Evolutionary conservation across 2,888 invertebrate species (phyloP).

Genomic region (Drosophila formosana): DNA sequence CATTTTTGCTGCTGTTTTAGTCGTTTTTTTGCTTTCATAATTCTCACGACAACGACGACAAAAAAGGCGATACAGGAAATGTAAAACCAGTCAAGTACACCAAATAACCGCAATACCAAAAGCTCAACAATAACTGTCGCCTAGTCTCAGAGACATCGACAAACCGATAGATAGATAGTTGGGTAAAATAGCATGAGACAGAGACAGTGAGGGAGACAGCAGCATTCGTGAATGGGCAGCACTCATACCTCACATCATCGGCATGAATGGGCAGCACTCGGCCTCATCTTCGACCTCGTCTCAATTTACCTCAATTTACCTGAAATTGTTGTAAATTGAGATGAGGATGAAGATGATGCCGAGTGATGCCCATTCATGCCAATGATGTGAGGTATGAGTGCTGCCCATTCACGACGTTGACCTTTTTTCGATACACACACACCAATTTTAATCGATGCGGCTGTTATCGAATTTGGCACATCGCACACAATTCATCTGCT

Average conservation of each 20-base stretch:
- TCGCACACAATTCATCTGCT: slow-evolving; percentile 47
- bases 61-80: slow-evolving; percentile 75
- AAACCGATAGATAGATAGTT: background rate
- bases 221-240: too few species aligned
- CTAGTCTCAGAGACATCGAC: slow-evolving; percentile 26
- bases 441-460: slow-evolving; percentile 58
- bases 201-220: background rate
- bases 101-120: slow-evolving; percentile 60
- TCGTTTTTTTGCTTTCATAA: slow-evolving; percentile 50
- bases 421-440: slow-evolving; percentile 66
- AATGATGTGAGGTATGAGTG: background rate
- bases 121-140: slow-evolving; percentile 38
- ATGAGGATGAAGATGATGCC: background rate
- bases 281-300: too few species aligned
- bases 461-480: slow-evolving; percentile 50
- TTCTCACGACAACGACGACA: slow-evolving; percentile 53
- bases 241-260: too few species aligned
- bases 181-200: background rate
- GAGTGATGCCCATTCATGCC: slow-evolving; percentile 52
- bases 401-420: slow-evolving; percentile 65
- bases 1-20: slow-evolving; percentile 12
- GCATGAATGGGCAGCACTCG: too few species aligned
- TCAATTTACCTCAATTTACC: too few species aligned
- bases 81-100: slow-evolving; percentile 74
- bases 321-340: too few species aligned